A percentile compares a stretch with the other conserved stretches of the same genome.
Conservation (phyloP, 2,113 vertebrate species). For the Lontra canadensis region DNA sequence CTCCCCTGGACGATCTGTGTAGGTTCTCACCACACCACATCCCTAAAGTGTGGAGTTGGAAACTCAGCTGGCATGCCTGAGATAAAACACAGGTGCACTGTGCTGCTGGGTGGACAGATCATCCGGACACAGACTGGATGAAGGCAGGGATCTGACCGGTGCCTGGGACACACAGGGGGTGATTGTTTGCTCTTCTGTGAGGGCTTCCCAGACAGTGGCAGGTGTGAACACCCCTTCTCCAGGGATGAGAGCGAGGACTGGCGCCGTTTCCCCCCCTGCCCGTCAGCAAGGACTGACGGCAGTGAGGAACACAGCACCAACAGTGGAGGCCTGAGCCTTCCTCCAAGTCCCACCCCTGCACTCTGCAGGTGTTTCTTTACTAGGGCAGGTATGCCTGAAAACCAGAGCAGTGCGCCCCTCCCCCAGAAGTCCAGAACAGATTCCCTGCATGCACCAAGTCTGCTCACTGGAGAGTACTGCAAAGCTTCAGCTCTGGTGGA, state of each 20-base stretch:
- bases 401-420: neutral
- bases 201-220: neutral
- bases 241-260: neutral
- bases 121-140: neutral
- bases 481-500: neutral
- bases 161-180: neutral
- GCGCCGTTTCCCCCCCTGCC: neutral
- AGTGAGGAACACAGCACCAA: neutral
- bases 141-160: neutral
- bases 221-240: neutral
- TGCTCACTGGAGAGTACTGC: neutral
- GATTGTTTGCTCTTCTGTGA: neutral
- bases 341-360: neutral
- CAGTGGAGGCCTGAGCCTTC: neutral
- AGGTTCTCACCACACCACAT: neutral
- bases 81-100: neutral
- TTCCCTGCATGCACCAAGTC: neutral
- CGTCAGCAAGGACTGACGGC: neutral
- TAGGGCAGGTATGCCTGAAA: neutral
- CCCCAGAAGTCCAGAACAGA: neutral
- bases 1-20: neutral
- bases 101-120: neutral
- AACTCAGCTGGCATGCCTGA: neutral
- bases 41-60: neutral
- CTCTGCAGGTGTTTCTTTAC: neutral